Evolutionary conservation across 2,113 vertebrate genomes (phyloP).

Genomic region (Choloepus hoffmanni): DNA sequence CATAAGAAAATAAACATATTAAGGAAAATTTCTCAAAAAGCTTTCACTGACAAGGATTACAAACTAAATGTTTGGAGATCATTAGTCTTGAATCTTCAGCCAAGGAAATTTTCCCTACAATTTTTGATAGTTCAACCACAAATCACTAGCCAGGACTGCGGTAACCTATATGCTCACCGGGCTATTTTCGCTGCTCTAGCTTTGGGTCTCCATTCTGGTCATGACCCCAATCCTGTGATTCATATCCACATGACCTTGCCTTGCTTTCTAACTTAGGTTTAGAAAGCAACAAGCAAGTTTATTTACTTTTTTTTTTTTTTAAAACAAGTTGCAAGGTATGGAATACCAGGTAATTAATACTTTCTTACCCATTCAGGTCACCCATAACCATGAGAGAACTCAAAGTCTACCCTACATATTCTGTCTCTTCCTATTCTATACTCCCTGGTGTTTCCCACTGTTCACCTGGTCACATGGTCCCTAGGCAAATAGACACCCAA

Average conservation of each 20-base stretch:
- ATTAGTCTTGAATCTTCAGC: background rate
- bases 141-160: background rate
- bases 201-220: background rate
- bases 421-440: background rate
- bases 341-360: too few relatives aligned
- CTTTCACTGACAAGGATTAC: background rate
- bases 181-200: background rate
- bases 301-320: too few relatives aligned
- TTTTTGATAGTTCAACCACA: background rate
- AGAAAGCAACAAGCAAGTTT: background rate
- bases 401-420: background rate
- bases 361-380: background rate
- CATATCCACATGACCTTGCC: background rate
- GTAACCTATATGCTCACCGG: background rate
- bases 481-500: background rate
- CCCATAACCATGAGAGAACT: background rate
- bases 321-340: too few relatives aligned
- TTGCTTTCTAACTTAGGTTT: conserved; percentile 14
- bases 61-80: background rate
- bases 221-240: background rate
- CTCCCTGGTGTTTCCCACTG: background rate
- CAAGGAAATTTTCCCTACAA: background rate
- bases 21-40: background rate
- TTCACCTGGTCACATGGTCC: background rate
- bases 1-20: conserved; percentile 17